Base-by-base conservation (phyloP, 2,797 vertebrate species). In the Limosa lapponica region DNA sequence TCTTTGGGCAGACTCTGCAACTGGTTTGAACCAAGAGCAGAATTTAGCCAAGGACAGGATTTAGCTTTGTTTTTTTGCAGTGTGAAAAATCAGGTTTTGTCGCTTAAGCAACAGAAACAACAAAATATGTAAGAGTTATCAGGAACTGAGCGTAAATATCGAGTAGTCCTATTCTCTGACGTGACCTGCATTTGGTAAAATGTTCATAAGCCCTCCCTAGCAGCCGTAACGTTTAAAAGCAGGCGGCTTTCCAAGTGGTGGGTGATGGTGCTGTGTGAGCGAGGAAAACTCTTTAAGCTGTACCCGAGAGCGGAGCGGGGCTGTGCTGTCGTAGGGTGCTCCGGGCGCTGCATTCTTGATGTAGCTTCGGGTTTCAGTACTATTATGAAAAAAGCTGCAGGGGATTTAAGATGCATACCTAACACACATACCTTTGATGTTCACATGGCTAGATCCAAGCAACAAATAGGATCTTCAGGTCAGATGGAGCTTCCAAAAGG, bases 361-460 rank as follows among this genome's bases (percentile, higher is more conserved):
- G 87, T 72, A 65, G 92, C 86, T n/a, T 98, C 74, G 4, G 64
- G 78, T 98, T 98, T 97, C 97, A 94, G 85, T 81, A 71, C 83
- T 85, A 69, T 96, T 95, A 91, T 59, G 94, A 93, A 96, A 93
- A 97, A 95, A 95, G 75, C 93, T 94, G 61, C 70, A 66, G 87
- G 82, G 91, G 93, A 83, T 97, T 96, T 97, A 54, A 85, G 6
- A 1, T 92, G 80, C 96, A 96, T 94, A 96, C 96, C 95, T 91
- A 84, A 87, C 86, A 75, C 54, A 77, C 94, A 93, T 57, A 96
- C 85, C 70, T 98, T 97, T 96, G 90, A 93, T 91, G 91, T 97
- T 93, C 91, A 70, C 61, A 43, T 92, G 85, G 93, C 88, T 95
- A 93, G 86, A 91, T 70, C 62, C 67, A 80, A 82, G 96, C 61